Conservation (phyloP, 1,140 invertebrate species). For the Aphidius ervi region DNA sequence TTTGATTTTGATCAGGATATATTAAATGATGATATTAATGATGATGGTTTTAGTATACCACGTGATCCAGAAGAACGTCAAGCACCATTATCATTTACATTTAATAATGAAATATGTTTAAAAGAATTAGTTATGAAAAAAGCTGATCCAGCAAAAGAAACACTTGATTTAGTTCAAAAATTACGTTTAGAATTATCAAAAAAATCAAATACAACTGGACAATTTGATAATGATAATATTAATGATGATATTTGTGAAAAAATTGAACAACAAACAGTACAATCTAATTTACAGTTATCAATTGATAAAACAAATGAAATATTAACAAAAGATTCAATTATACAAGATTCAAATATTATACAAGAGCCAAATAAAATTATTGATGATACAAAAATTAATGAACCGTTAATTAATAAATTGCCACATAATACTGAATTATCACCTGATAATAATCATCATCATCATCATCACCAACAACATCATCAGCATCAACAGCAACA, state of each 20-base stretch:
- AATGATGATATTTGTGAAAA: slow-evolving; percentile 7
- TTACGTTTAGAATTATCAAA: slow-evolving; percentile 65
- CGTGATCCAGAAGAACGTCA: slow-evolving; percentile 59
- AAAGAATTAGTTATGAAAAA: slow-evolving; percentile 68
- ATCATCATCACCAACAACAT: slow-evolving; percentile 3
- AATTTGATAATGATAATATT: slow-evolving; percentile 33
- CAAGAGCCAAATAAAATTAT: no score
- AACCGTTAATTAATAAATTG: no score
- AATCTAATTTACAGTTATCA: no score
- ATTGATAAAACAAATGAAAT: no score
- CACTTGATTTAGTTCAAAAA: slow-evolving; percentile 74
- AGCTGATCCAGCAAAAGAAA: slow-evolving; percentile 70
- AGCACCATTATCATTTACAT: slow-evolving; percentile 62
- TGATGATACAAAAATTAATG: no score
- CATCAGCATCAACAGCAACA: slow-evolving; percentile 14
- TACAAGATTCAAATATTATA: no score
- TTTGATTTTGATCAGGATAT: slow-evolving; percentile 68
- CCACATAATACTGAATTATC: no score
- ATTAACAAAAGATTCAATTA: no score
- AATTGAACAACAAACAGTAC: no score
- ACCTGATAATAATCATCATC: slow-evolving; percentile 2
- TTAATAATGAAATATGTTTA: slow-evolving; percentile 62
- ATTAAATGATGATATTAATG: slow-evolving; percentile 58
- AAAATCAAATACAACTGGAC: slow-evolving; percentile 55
- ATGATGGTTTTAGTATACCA: slow-evolving; percentile 61